phyloP scores from a whole-genome alignment of 2,888 invertebrate species.

The Orthosia cruda region DNA sequence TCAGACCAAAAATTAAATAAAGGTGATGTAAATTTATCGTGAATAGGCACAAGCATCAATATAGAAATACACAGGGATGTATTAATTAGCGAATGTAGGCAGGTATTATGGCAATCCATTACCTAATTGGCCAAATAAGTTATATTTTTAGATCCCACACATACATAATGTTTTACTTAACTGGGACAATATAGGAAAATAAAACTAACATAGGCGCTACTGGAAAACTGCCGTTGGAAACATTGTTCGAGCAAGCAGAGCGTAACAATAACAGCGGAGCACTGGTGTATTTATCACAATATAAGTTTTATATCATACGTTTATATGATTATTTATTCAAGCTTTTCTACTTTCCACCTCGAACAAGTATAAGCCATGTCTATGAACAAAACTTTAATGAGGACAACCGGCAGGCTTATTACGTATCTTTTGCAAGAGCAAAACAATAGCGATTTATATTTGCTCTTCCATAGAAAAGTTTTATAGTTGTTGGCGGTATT shows the following conservation, averaged over 20 bases:
- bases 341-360: neutral
- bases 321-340: too few species aligned
- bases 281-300: neutral
- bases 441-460: too few species aligned
- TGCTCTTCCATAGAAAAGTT: too few species aligned
- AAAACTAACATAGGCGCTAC: neutral
- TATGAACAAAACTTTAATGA: neutral
- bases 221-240: neutral
- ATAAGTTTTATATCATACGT: too few species aligned
- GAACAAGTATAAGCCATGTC: neutral
- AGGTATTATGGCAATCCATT: neutral
- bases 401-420: too few species aligned
- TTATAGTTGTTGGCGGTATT: too few species aligned
- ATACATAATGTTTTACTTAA: neutral
- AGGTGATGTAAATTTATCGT: neutral
- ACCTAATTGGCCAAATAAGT: constrained; percentile 4
- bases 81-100: constrained; percentile 16
- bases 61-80: neutral
- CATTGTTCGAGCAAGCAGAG: constrained; percentile 1
- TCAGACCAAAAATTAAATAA: neutral
- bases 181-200: neutral
- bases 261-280: constrained; percentile 27
- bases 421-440: too few species aligned
- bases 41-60: neutral
- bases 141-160: constrained; percentile 2